Base-by-base conservation (phyloP, 2,113 vertebrate species). In the Nettapus auritus region DNA sequence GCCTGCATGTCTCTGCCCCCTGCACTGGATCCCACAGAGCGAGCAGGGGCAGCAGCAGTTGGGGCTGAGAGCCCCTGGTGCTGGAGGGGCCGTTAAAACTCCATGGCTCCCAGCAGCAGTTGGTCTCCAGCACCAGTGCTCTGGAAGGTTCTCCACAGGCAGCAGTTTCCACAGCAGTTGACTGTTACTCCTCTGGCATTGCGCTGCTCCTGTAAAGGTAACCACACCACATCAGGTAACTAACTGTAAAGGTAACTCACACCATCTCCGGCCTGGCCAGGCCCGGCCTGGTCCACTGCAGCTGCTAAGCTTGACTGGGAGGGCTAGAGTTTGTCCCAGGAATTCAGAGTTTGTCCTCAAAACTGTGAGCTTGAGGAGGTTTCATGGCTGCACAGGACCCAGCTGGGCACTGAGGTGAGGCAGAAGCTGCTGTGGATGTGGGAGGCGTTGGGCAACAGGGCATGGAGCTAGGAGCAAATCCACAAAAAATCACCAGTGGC, bases 41-140 rank as follows among this genome's bases (percentile, higher is more conserved):
- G 52, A 40, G 17, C 6, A 29, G 1, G 1, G 44, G 62, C 42
- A 31, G 44, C 3, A 3, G 9, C 2, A 1, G 11, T 3, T 69
- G 62, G 28, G 20, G 11, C 36, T 57, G 14, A 25, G 44, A 34
- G 34, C 50, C 10, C 8, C 36, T 1, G 1, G 18, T 34, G 28
- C 20, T 0, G 3, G 16, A 17, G 21, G 9, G 50, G 6, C 33
- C 1, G 2, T 63, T 81, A 73, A 26, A 77, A 63, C 20, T 14
- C 60, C 31, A 3, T 7, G 28, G 38, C 40, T 14, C 16, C n/a
- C 26, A 26, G 46, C 2, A 1, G 48, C 9, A 0, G 26, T 11
- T 69, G 62, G 10, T 33, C 13, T 33, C 38, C 2, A 0, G 55
- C 18, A 26, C 48, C 0, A 0, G 21, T 1, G 2, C 31, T 60